Base-by-base conservation (phyloP, 2,797 vertebrate species). In the Chiloscyllium punctatum region DNA sequence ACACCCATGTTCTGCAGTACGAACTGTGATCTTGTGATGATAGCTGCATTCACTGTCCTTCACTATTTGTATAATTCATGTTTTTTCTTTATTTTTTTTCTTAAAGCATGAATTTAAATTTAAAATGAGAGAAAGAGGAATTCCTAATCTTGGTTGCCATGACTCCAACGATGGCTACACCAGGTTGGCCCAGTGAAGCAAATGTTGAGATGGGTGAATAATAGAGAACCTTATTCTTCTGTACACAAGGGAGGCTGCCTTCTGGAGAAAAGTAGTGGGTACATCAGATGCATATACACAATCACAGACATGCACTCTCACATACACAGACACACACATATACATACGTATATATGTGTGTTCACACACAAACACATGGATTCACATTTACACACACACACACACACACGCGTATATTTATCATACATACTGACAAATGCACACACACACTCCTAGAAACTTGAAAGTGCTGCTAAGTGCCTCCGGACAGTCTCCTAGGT, bases 11-110 rank as follows among this genome's bases (percentile, higher is more conserved):
- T 51, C 68, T 48, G 92, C 68, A 48, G 37, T 25, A 30, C 51
- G 68, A 94, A 69, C 48, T 74, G 72, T 94, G 92, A 71, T 94
- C 68, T 48, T 69, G 37, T 48, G 92, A 72, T 94, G 69, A 94
- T 72, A 94, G 48, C 92, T 94, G 51, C 18, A 72, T 72, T 72
- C 42, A 94, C 25, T 7, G n/a, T 51, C 68, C 57, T 91, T 62
- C 33, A 51, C 25, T 27, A 30, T 94, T 91, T 91, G 92, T 94
- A 94, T 94, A 72, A 72, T 72, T 72, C 92, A 94, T 94, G 68
- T 72, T 72, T 23, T 23, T 33, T 72, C 72, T 72, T 27, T 48
- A 71, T 5, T 48, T 48, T 72, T 33, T 25, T 51, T 69, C 69
- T 74, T 72, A 71, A 72, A 71, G 30, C 37, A 30, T 51, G n/a